These are phyloP conservation scores for Mus pahari DNA, from an alignment of 2,113 vertebrate genomes.

Conservation along the genomic window DNA sequence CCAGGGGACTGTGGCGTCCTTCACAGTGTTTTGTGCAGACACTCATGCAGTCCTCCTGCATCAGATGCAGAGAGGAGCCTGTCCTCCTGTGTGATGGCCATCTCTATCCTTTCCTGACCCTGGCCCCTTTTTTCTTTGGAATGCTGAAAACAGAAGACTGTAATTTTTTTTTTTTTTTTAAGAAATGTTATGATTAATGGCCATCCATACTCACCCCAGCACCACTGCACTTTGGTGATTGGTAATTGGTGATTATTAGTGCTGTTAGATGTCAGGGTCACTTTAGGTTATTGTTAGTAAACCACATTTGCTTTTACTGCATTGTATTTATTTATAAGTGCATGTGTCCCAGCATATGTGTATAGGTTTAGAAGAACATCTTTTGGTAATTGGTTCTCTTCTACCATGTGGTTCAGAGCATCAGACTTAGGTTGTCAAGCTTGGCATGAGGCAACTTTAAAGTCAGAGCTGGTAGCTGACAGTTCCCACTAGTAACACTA, in stretches of 20 bases:
- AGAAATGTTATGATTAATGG: neutral
- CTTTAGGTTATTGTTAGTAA: conserved; percentile 12
- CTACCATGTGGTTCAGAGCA: neutral
- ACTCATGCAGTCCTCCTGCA: neutral
- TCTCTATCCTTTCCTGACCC: neutral
- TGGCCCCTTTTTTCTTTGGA: neutral
- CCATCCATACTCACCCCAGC: neutral
- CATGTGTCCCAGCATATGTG: neutral
- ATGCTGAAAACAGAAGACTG: neutral
- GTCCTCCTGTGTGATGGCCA: neutral
- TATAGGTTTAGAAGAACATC: neutral
- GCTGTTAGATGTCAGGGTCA: neutral
- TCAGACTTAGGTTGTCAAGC: neutral
- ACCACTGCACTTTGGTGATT: neutral
- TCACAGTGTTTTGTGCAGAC: neutral
- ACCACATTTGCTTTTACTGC: neutral
- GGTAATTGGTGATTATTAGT: neutral
- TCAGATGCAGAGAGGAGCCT: neutral
- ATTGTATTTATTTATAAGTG: neutral
- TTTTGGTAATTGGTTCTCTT: neutral
- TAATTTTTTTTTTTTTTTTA: neutral
- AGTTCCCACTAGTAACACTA: neutral
- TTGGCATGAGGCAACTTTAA: neutral
- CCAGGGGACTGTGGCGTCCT: neutral
- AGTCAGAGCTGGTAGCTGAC: neutral